phyloP scores from a whole-genome alignment of 2,888 invertebrate genomes.

The Desoria tigrina region DNA sequence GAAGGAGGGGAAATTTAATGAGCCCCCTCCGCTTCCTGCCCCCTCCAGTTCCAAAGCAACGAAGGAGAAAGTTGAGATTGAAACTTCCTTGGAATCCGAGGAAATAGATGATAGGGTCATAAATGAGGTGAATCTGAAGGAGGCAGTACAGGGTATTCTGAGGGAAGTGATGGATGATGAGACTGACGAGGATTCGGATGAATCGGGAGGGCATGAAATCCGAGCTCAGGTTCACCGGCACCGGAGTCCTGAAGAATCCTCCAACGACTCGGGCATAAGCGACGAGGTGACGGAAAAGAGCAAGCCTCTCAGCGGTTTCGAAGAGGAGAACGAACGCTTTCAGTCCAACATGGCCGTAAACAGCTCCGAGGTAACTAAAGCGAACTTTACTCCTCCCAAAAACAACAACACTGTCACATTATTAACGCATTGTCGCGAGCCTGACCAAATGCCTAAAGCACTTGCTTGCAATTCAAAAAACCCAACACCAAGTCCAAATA shows the following conservation, averaged over 20 bases:
- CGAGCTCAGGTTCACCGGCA: constrained; percentile 27
- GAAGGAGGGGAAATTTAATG: constrained; percentile 27
- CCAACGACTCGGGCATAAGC: constrained; percentile 52
- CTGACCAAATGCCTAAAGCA: constrained; percentile 12
- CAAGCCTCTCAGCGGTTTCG: constrained; percentile 27
- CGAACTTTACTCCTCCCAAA: constrained; percentile 1
- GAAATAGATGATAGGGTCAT: constrained; percentile 18
- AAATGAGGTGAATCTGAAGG: not conserved
- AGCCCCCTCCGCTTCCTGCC: constrained; percentile 11
- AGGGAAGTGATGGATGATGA: not conserved
- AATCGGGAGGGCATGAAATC: constrained; percentile 20
- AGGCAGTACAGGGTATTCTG: not conserved
- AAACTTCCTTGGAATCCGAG: constrained; percentile 20
- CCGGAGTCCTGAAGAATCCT: constrained; percentile 51
- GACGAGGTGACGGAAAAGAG: constrained; percentile 47
- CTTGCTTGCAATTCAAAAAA: constrained; percentile 11
- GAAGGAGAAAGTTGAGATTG: constrained; percentile 11
- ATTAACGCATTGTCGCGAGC: not conserved
- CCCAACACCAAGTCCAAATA: constrained; percentile 2
- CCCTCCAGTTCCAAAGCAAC: constrained; percentile 5
- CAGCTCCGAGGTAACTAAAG: constrained; percentile 6
- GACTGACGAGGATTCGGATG: constrained; percentile 18
- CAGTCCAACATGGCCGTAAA: constrained; percentile 12
- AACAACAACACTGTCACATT: not conserved
- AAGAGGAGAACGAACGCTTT: constrained; percentile 26